A percentile compares a stretch with the other conserved stretches of the same genome.
Evolutionary conservation across 2,113 vertebrate genomes (phyloP).

Genomic region (Pipa parva): DNA sequence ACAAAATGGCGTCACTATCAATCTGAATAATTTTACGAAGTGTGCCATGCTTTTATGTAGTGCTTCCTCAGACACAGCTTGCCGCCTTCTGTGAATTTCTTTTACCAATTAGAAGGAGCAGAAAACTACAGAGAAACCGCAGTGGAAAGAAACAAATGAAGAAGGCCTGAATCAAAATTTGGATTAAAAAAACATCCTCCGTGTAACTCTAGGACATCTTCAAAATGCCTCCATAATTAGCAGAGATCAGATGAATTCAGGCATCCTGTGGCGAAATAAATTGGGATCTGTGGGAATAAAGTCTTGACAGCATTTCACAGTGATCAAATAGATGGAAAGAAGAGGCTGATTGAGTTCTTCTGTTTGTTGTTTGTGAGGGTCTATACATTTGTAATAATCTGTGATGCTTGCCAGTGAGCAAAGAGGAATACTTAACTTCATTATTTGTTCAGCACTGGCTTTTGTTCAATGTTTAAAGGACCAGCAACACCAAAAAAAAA

Average conservation of each 20-base stretch:
- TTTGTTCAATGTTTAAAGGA: too few species aligned
- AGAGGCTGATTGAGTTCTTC: background rate
- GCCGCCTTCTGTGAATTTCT: slow-evolving; percentile 2
- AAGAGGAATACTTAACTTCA: too few species aligned
- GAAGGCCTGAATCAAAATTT: background rate
- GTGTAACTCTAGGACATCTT: slow-evolving; percentile 19
- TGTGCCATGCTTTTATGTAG: slow-evolving; percentile 4
- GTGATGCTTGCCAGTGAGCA: too few species aligned
- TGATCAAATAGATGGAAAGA: slow-evolving; percentile 13
- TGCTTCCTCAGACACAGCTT: background rate
- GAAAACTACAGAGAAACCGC: background rate
- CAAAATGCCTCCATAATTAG: slow-evolving; percentile 13
- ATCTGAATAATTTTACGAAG: background rate
- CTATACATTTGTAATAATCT: background rate
- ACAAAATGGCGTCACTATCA: background rate
- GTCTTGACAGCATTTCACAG: background rate
- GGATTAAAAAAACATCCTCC: background rate
- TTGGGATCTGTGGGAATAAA: slow-evolving; percentile 11
- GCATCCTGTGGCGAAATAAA: background rate
- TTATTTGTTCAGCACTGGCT: too few species aligned
- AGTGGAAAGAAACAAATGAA: background rate
- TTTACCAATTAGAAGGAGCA: background rate
- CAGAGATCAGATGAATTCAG: slow-evolving; percentile 13
- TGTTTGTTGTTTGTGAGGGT: background rate
- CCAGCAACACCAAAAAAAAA: too few species aligned